A percentile compares a stretch with the other conserved stretches of the same genome.
Conservation (phyloP, 2,888 invertebrate genomes). For the Aricia artaxerxes region DNA sequence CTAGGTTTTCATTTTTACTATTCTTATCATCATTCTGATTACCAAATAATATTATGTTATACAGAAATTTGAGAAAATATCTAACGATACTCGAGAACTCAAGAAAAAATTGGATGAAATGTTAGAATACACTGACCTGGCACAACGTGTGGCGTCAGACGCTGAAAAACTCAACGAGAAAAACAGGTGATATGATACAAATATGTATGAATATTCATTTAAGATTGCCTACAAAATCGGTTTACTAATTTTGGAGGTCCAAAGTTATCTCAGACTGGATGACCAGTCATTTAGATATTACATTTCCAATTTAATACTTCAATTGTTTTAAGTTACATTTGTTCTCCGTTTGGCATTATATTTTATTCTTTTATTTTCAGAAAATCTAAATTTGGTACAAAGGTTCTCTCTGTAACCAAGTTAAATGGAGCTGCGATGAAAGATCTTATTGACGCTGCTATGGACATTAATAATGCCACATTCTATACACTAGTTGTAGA, state of each 20-base stretch:
- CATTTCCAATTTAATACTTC: no score
- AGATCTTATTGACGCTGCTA: slow-evolving; percentile 67
- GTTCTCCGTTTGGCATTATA: not conserved
- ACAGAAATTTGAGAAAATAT: slow-evolving; percentile 76
- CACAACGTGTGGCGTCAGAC: slow-evolving; percentile 80
- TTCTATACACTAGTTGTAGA: slow-evolving; percentile 49
- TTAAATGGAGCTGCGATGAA: slow-evolving; percentile 65
- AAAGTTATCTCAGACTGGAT: not conserved
- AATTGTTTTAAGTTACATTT: not conserved
- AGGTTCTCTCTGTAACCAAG: slow-evolving; percentile 65
- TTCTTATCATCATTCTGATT: not conserved
- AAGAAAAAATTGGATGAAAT: slow-evolving; percentile 87
- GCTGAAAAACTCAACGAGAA: slow-evolving; percentile 81
- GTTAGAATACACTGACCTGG: slow-evolving; percentile 82
- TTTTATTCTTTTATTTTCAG: slow-evolving; percentile 46
- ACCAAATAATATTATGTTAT: not conserved
- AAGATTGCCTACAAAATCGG: not conserved
- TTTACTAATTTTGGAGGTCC: not conserved
- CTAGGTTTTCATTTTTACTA: slow-evolving; percentile 33
- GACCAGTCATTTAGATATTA: no score
- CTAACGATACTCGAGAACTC: slow-evolving; percentile 81
- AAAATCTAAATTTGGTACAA: slow-evolving; percentile 65
- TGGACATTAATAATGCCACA: slow-evolving; percentile 61
- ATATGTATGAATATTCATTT: not conserved
- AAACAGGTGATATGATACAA: slow-evolving; percentile 64